Conservation (phyloP, 2,113 vertebrate species). For the Periophthalmus modestus region DNA sequence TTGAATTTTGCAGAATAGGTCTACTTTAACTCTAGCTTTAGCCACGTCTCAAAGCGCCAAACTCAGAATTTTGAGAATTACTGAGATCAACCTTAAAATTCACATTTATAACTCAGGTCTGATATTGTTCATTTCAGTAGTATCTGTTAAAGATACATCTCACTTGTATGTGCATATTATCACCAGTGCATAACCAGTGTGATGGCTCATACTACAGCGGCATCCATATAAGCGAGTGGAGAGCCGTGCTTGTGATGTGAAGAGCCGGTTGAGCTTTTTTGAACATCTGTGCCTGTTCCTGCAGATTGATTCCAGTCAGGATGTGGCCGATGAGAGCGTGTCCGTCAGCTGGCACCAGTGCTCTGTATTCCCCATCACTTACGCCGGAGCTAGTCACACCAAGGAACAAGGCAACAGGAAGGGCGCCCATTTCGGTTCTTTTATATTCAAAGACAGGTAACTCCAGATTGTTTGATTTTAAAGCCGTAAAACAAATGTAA, state of each 20-base stretch:
- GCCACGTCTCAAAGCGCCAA: too few species aligned
- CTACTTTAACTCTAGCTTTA: too few species aligned
- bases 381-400: not conserved
- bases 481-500: too few species aligned
- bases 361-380: not conserved
- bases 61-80: too few species aligned
- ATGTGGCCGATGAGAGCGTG: not conserved
- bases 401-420: not conserved
- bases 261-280: not conserved
- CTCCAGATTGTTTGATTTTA: not conserved
- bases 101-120: too few species aligned
- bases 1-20: too few species aligned
- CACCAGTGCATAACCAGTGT: not conserved
- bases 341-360: not conserved
- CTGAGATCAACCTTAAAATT: too few species aligned
- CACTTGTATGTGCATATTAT: too few species aligned
- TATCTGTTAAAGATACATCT: too few species aligned
- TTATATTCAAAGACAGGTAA: not conserved
- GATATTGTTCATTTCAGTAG: too few species aligned
- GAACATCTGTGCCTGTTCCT: not conserved
- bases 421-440: not conserved
- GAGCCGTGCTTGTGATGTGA: not conserved
- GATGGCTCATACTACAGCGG: not conserved
- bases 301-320: conserved; percentile 5
- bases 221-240: not conserved